Evolutionary conservation across 2,113 vertebrate species (phyloP).

Genomic region (Trichechus manatus): DNA sequence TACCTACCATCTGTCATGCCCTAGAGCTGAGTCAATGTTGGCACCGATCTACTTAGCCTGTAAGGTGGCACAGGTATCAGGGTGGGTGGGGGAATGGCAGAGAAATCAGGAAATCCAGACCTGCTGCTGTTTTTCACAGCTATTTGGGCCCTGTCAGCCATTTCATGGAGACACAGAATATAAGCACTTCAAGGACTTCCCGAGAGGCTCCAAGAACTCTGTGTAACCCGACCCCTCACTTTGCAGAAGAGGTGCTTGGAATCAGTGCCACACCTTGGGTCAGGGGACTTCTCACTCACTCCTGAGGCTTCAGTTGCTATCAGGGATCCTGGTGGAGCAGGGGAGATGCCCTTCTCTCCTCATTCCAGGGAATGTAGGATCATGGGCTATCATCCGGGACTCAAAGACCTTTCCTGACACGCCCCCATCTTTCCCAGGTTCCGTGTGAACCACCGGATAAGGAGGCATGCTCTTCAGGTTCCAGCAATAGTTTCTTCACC

Average conservation of each 20-base stretch:
- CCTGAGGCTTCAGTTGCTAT: neutral
- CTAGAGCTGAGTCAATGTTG: neutral
- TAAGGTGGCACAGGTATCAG: neutral
- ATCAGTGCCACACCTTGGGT: neutral
- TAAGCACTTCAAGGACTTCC: neutral
- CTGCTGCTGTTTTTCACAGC: neutral
- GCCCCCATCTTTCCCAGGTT: constrained; percentile 29
- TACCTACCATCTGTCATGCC: neutral
- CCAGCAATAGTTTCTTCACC: neutral
- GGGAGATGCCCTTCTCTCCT: neutral
- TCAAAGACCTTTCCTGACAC: neutral
- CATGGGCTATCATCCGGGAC: neutral
- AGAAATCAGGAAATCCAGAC: constrained; percentile 2
- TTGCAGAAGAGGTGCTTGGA: neutral
- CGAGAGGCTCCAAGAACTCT: neutral
- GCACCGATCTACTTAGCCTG: neutral
- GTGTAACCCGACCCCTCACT: neutral
- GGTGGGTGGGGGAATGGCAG: neutral
- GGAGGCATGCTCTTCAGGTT: neutral
- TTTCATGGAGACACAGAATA: neutral
- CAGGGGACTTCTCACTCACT: neutral
- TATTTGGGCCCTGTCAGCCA: neutral
- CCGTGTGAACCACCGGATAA: neutral
- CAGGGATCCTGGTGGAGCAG: neutral
- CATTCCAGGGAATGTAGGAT: neutral